Evolutionary conservation across 2,113 vertebrate species (phyloP).

Genomic region (Pteropus alecto): DNA sequence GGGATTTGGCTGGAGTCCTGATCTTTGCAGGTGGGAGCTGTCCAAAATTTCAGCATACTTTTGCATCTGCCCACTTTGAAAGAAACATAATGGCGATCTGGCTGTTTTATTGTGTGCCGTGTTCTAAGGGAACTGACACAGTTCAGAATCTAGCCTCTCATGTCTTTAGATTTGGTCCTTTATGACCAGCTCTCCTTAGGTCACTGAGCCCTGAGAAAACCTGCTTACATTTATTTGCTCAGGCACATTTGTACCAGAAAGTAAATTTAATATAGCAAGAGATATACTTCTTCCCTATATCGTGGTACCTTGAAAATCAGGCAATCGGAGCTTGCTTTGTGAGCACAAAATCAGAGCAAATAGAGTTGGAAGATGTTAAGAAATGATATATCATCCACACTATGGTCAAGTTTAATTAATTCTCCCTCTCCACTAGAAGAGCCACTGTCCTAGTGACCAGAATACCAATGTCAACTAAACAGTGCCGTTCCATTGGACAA

Average conservation of each 20-base stretch:
- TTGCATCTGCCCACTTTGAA: not conserved
- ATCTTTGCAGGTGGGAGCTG: conserved; percentile 55
- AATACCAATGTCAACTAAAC: not conserved
- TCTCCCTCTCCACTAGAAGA: not conserved
- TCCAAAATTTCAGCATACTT: conserved; percentile 74
- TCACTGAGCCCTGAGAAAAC: not conserved
- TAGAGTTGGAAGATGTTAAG: not conserved
- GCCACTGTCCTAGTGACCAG: not conserved
- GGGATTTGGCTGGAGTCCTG: not conserved
- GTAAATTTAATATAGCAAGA: not conserved
- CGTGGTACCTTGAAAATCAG: not conserved
- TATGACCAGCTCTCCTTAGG: not conserved
- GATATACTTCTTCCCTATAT: not conserved
- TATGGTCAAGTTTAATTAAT: not conserved
- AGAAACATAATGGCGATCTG: not conserved
- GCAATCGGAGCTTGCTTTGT: not conserved
- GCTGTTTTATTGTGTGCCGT: not conserved
- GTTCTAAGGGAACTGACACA: not conserved
- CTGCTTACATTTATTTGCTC: not conserved
- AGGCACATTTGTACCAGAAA: not conserved
- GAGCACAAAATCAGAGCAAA: not conserved
- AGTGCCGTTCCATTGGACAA: not conserved
- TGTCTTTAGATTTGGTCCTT: not conserved
- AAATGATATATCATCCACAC: not conserved
- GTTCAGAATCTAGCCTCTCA: not conserved